Conservation (phyloP, 2,888 invertebrate genomes). For the Plebejus melissa region DNA sequence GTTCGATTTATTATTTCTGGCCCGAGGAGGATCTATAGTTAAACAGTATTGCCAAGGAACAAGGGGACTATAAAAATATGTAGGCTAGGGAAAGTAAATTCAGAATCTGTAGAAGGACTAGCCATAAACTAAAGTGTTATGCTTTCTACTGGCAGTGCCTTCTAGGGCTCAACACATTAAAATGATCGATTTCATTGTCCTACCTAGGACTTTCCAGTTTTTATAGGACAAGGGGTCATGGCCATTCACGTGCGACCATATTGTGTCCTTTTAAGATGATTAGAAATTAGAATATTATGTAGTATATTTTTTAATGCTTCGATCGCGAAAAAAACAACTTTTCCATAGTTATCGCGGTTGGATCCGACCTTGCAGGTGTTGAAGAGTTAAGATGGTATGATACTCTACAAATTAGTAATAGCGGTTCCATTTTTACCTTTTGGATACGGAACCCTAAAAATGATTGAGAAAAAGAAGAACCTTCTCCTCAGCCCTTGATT, state of each 20-base stretch:
- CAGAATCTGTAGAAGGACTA: constrained; percentile 48
- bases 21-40: neutral
- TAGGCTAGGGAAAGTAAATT: constrained; percentile 59
- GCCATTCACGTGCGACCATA: neutral
- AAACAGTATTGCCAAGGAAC: constrained; percentile 38
- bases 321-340: too few relatives aligned
- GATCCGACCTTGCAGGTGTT: too few relatives aligned
- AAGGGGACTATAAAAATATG: constrained; percentile 45
- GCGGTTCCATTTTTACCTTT: too few relatives aligned
- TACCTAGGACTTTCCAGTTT: constrained; percentile 2
- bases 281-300: neutral
- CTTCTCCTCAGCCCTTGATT: too few relatives aligned
- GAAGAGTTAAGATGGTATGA: too few relatives aligned
- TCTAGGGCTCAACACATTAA: constrained; percentile 15
- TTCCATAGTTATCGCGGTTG: too few relatives aligned
- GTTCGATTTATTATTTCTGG: neutral
- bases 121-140: constrained; percentile 41
- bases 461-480: too few relatives aligned
- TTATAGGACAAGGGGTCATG: neutral
- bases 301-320: too few relatives aligned
- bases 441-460: too few relatives aligned
- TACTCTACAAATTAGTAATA: too few relatives aligned
- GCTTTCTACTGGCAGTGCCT: constrained; percentile 29
- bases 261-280: neutral
- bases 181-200: constrained; percentile 19